Evolutionary conservation across 2,888 invertebrate genomes (phyloP).

Genomic region (Tanypteryx hageni): DNA sequence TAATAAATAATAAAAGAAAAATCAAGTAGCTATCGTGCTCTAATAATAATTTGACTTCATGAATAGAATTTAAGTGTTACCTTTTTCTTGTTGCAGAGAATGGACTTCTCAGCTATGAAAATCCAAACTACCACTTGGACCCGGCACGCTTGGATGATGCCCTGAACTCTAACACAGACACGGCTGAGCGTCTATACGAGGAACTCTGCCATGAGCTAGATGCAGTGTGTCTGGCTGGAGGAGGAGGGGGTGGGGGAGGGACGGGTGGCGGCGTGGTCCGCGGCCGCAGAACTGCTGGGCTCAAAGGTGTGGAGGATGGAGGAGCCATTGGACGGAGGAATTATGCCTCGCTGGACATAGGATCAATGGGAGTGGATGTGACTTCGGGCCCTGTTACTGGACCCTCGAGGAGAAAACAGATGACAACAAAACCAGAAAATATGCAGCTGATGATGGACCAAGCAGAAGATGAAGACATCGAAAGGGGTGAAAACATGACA

Average conservation of each 20-base stretch:
- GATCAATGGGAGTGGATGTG: conserved; percentile 84
- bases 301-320: conserved; percentile 74
- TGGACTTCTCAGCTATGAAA: conserved; percentile 93
- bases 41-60: no score
- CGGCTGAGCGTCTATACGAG: conserved; percentile 82
- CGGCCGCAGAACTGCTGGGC: conserved; percentile 71
- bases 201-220: conserved; percentile 81
- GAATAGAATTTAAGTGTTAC: background rate
- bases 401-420: conserved; percentile 66
- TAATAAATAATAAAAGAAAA: no score
- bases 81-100: conserved; percentile 82
- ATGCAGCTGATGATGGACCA: conserved; percentile 48
- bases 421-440: conserved; percentile 69
- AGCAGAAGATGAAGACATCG: conserved; percentile 29
- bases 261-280: conserved; percentile 77
- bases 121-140: conserved; percentile 92
- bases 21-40: no score
- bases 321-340: conserved; percentile 76
- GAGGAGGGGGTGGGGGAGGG: conserved; percentile 73
- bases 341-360: conserved; percentile 83
- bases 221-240: conserved; percentile 76
- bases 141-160: conserved; percentile 87
- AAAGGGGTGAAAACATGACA: background rate
- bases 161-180: conserved; percentile 82
- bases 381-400: conserved; percentile 76